phyloP scores from a whole-genome alignment of 2,113 vertebrate genomes.

The Marcusenius ussheri region DNA sequence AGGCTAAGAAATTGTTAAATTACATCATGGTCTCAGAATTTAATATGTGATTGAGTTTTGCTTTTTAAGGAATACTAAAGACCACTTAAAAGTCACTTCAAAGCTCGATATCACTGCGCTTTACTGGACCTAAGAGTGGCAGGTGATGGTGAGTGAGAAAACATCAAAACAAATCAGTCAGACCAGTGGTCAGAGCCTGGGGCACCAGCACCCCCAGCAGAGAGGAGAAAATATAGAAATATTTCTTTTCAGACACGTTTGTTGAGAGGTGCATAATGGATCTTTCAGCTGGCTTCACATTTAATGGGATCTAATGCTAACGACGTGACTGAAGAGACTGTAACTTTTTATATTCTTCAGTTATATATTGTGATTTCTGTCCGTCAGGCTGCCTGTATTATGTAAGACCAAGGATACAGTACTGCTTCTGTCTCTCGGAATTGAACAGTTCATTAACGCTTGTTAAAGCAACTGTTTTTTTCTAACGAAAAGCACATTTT shows the following conservation, averaged over 20 bases:
- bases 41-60: neutral
- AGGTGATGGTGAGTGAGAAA: neutral
- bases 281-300: neutral
- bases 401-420: neutral
- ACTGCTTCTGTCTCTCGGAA: neutral
- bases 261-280: neutral
- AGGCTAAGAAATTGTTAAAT: neutral
- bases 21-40: neutral
- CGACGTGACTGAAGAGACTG: neutral
- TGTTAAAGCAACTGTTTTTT: neutral
- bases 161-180: neutral
- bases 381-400: neutral
- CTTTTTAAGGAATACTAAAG: neutral
- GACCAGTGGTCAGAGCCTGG: neutral
- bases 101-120: neutral
- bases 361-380: neutral
- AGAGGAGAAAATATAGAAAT: neutral
- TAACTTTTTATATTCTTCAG: neutral
- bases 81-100: neutral
- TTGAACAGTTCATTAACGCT: neutral
- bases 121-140: neutral
- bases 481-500: neutral
- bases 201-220: neutral
- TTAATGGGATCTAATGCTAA: neutral
- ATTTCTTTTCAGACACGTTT: neutral